Conservation (phyloP, 2,888 invertebrate genomes). For the Scaptomyza cyrtandrae region DNA sequence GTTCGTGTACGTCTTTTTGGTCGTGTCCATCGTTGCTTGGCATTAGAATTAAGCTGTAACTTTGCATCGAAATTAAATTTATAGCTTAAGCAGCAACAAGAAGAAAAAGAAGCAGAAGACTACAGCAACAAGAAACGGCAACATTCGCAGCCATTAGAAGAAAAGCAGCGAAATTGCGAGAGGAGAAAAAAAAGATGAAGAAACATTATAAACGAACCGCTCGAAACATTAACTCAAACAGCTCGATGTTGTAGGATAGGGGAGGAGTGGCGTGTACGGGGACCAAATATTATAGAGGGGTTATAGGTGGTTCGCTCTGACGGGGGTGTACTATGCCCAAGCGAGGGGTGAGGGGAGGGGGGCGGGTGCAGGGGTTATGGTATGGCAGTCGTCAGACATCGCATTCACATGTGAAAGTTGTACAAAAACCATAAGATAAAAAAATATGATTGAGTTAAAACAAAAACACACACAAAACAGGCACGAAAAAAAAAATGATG, state of each 20-base stretch:
- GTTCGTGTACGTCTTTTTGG: conserved; percentile 14
- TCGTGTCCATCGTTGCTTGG: conserved; percentile 47
- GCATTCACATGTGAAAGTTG: conserved; percentile 74
- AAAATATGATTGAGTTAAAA: conserved; percentile 62
- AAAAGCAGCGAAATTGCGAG: conserved; percentile 50
- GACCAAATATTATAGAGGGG: conserved; percentile 10
- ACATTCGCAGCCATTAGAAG: conserved; percentile 42
- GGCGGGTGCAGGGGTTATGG: not conserved
- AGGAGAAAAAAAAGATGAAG: conserved; percentile 29
- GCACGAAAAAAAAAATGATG: conserved; percentile 23
- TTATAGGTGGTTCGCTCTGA: not conserved
- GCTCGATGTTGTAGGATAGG: not conserved
- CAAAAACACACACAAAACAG: conserved; percentile 32
- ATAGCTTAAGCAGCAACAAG: conserved; percentile 56
- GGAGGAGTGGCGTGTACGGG: not conserved
- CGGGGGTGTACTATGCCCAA: conserved; percentile 8
- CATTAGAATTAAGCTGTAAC: conserved; percentile 79
- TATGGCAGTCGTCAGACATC: conserved; percentile 50
- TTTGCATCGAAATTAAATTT: conserved; percentile 80
- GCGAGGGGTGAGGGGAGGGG: too few relatives aligned
- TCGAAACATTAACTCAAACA: conserved; percentile 53
- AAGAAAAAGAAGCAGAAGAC: conserved; percentile 17
- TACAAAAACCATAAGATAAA: conserved; percentile 54
- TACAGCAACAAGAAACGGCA: conserved; percentile 16
- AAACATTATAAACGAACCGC: conserved; percentile 53